These are phyloP conservation scores for Tolypeutes matacus DNA, from an alignment of 2,797 vertebrate genomes.

Conservation along the genomic window DNA sequence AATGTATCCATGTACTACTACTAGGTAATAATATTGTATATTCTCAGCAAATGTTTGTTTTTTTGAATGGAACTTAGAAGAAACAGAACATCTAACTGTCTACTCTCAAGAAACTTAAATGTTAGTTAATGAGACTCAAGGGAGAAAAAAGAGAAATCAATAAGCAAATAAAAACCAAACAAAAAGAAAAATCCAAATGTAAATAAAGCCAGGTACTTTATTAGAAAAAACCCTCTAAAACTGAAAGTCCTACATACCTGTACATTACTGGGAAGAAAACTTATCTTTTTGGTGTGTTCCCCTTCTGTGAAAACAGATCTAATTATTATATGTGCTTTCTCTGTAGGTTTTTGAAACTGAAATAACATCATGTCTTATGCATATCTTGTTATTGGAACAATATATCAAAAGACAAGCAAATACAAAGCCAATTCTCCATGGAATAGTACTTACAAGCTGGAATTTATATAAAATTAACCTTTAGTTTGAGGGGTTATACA, in stretches of 20 bases:
- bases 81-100: background rate
- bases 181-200: background rate
- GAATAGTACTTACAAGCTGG: slow-evolving; percentile 68
- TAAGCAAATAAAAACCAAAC: background rate
- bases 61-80: slow-evolving; percentile 46
- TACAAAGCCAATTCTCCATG: slow-evolving; percentile 56
- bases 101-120: background rate
- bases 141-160: background rate
- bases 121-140: background rate
- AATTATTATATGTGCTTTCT: slow-evolving; percentile 66
- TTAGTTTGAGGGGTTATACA: slow-evolving; percentile 50
- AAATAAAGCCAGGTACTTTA: slow-evolving; percentile 3
- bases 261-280: background rate
- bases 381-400: slow-evolving; percentile 64
- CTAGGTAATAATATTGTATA: background rate
- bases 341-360: slow-evolving; percentile 59
- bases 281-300: slow-evolving; percentile 40
- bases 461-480: slow-evolving; percentile 72
- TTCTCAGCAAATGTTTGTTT: slow-evolving; percentile 15
- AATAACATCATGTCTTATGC: slow-evolving; percentile 61
- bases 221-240: slow-evolving; percentile 11
- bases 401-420: slow-evolving; percentile 70
- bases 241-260: background rate
- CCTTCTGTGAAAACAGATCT: slow-evolving; percentile 53
- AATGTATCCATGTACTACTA: background rate